Conservation (phyloP, 2,113 vertebrate species). For the Isurus oxyrinchus region DNA sequence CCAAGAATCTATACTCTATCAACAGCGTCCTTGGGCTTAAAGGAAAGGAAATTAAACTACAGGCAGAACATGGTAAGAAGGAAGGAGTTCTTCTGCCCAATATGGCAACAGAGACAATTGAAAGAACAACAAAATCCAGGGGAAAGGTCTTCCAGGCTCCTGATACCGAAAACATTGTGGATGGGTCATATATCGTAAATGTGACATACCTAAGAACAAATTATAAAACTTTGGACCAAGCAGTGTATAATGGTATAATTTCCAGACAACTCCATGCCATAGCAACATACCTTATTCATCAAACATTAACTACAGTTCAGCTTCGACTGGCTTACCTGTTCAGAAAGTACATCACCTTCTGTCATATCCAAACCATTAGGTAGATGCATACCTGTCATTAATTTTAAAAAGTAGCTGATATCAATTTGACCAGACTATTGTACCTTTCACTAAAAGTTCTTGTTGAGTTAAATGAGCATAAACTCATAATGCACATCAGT, state of each 20-base stretch:
- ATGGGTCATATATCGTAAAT: slow-evolving; percentile 47
- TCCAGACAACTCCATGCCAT: slow-evolving; percentile 38
- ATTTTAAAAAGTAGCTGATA: neutral
- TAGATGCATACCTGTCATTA: slow-evolving; percentile 39
- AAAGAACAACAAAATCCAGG: neutral
- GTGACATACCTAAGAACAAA: slow-evolving; percentile 49
- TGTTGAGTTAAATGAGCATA: neutral
- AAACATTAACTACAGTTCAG: slow-evolving; percentile 42
- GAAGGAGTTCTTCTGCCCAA: neutral
- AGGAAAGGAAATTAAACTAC: neutral
- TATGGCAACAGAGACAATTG: neutral
- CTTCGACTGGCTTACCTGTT: slow-evolving; percentile 47
- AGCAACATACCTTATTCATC: slow-evolving; percentile 44
- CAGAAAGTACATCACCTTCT: slow-evolving; percentile 48
- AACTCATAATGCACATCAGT: neutral
- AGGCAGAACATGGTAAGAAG: neutral
- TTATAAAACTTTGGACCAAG: slow-evolving; percentile 45
- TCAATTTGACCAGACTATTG: neutral
- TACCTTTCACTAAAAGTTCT: neutral
- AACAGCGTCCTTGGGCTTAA: neutral
- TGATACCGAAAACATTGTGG: slow-evolving; percentile 9
- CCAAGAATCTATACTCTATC: neutral
- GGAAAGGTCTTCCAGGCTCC: slow-evolving; percentile 37
- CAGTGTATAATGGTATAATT: slow-evolving; percentile 39
- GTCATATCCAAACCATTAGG: slow-evolving; percentile 49